Base-by-base conservation (phyloP, 1,140 invertebrate species). In the Bicyclus anynana region DNA sequence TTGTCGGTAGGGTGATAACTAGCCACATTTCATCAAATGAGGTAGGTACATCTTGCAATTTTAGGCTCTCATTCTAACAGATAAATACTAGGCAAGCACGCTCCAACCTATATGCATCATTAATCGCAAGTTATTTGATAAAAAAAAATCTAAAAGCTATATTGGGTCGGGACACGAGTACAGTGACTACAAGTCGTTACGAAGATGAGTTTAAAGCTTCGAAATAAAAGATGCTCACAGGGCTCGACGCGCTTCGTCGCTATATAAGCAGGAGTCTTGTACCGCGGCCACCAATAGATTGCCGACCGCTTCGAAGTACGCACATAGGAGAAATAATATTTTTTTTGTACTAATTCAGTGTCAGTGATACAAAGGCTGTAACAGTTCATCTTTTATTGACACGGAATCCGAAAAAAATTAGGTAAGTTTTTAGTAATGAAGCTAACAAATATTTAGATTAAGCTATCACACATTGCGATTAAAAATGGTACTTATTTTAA, bases 181-280 rank as follows among this genome's bases (percentile, higher is more conserved):
- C 23, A 59, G 18, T 26, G 12, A 40, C 57, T 54, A 64, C 54
- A 62, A 60, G 61, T 56, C 23, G 29, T 23, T 44, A 47, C 26
- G 51, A 60, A 65, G 57, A 65, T 65, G 62, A 48, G 53, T 29
- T 58, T 17, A 37, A 53, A 53, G 55, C 48, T 53, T 62, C 59
- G 21, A 54, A 53, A 59, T 62, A 56, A 52, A 66, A 66, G 59
- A 66, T 66, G 65, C 67, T 62, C 70, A 72, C 62, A 59, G 56
- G 57, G 69, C 66, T 65, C 69, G 77, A 74, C 67, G 55, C 67
- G 74, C 64, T 61, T 75, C 73, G 58, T 52, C 63, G 61, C 64
- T 86, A 86, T 86, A 86, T 81, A 84, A 84, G 70, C 69, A 60
- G 54, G 62, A 62, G 62, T 65, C 69, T 77, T 79, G 76, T 80